Conservation (phyloP, 2,888 invertebrate genomes). For the Mermis nigrescens region DNA sequence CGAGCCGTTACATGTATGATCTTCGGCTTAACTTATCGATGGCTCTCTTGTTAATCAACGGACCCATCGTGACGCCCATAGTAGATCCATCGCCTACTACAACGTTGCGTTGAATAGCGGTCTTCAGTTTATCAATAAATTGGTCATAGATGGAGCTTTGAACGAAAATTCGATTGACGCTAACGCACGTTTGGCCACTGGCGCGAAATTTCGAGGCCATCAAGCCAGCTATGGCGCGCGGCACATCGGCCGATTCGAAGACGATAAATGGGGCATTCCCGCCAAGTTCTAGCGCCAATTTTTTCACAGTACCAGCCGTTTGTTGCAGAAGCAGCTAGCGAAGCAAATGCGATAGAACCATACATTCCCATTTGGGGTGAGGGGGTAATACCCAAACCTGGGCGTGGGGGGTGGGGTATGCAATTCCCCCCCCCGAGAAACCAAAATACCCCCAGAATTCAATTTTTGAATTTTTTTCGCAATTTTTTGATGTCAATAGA, state of each 20-base stretch:
- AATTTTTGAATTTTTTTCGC: too few relatives aligned
- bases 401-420: too few relatives aligned
- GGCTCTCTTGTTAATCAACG: conserved; percentile 69
- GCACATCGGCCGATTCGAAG: conserved; percentile 70
- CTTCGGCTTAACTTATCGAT: conserved; percentile 48
- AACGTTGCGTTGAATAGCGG: conserved; percentile 47
- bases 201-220: conserved; percentile 9
- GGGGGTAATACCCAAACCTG: too few relatives aligned
- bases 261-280: conserved; percentile 97
- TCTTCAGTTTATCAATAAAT: conserved; percentile 53
- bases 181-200: conserved; percentile 55
- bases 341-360: too few relatives aligned
- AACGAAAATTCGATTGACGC: conserved; percentile 70
- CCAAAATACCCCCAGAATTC: too few relatives aligned
- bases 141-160: conserved; percentile 56
- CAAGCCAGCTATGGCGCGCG: conserved; percentile 50
- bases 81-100: conserved; percentile 59
- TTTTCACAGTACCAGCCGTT: conserved; percentile 66
- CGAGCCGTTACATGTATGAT: too few relatives aligned
- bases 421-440: too few relatives aligned
- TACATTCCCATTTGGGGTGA: too few relatives aligned
- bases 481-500: too few relatives aligned
- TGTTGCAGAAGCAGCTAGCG: conserved; percentile 47
- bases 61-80: conserved; percentile 58
- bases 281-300: conserved; percentile 77